phyloP scores from a whole-genome alignment of 2,113 vertebrate genomes.

The Chitala chitala region DNA sequence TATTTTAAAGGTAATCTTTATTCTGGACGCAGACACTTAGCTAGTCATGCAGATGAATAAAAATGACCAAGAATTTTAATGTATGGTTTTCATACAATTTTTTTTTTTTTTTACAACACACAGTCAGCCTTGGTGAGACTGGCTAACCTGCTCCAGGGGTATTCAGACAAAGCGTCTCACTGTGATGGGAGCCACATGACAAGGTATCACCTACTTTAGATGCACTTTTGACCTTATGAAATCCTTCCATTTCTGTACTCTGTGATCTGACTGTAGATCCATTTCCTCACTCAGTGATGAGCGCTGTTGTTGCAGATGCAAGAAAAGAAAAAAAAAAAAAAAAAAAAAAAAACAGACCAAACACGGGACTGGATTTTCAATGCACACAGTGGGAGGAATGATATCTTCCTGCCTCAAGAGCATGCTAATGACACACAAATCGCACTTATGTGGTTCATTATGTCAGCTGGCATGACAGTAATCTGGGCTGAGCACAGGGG shows the following conservation, averaged over 20 bases:
- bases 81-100: no score
- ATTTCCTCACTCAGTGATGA: not conserved
- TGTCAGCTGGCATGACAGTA: conserved; percentile 2
- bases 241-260: not conserved
- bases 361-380: not conserved
- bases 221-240: not conserved
- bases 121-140: no score
- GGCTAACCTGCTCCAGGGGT: no score
- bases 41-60: no score
- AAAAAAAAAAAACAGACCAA: not conserved
- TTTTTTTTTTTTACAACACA: no score
- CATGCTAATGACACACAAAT: conserved; percentile 10
- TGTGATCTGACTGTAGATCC: not conserved
- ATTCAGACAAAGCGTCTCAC: no score
- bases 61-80: no score
- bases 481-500: not conserved
- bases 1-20: no score
- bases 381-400: not conserved
- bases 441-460: conserved; percentile 5
- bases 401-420: conserved; percentile 2
- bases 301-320: no score
- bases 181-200: not conserved
- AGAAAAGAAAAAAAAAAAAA: no score
- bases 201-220: not conserved
- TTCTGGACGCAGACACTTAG: no score